Base-by-base conservation (phyloP, 2,888 invertebrate genomes). In the Watsonalla binaria region DNA sequence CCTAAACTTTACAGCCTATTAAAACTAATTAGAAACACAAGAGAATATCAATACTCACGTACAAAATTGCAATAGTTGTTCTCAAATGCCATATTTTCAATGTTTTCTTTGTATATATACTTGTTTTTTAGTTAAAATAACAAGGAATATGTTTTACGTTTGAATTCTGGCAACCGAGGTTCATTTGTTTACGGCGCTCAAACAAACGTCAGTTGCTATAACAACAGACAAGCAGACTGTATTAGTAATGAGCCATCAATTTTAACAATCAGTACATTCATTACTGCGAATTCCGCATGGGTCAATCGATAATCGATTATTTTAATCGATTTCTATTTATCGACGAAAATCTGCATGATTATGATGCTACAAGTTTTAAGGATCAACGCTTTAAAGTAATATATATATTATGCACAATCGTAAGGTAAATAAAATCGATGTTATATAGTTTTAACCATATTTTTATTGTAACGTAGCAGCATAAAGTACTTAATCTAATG, bases 131-230 rank as follows among this genome's bases (percentile, higher is more conserved):
- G 65, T 62, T 58, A 62, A 58, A 66, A 66, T 70, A 66, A 68
- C 63, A 64, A 65, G 61, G 60, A 70, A 77, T 70, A 62, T 68
- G 69, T 65, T 60, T 69, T 75, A 79, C 78, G 72, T 80, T 80
- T 74, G 71, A 66, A 69, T 73, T 71, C 69, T 70, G 73, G 65
- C 71, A 68, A 70, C 71, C 82, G 82, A 72, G 73, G 68, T 83
- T 90, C 89, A 85, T 86, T 90, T 90, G 90, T 90, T 89, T 89
- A 88, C 84, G 72, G 68, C 72, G 72, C 74, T 77, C 63, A 84
- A 90, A 87, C 87, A 89, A 78, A 61, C 64, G 72, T 57, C 63
- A 52, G 86, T 89, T 78, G 63, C 75, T 73, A 86, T 87, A 76
- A 74, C 62, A 75, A 89, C 86, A 35, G 55, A 51, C 54, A 58